Evolutionary conservation across 2,888 invertebrate species (phyloP).

Genomic region (Xestia sexstrigata): DNA sequence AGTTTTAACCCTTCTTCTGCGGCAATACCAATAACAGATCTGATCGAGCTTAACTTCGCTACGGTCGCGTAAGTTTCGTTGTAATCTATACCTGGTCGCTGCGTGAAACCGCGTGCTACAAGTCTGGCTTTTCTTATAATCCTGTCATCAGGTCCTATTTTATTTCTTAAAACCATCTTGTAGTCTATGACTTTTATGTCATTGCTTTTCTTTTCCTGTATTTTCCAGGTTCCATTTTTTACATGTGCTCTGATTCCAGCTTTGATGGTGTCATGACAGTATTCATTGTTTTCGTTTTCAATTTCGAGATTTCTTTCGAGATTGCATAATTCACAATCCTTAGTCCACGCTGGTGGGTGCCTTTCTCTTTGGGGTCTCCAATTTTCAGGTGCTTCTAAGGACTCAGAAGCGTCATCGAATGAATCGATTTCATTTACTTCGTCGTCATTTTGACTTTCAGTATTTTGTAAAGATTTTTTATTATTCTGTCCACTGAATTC

Average conservation of each 20-base stretch:
- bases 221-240: constrained; percentile 1
- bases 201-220: too few species aligned
- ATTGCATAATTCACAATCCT: not conserved
- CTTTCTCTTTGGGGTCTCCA: constrained; percentile 2
- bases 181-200: not conserved
- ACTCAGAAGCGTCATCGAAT: constrained; percentile 2
- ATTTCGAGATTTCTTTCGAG: not conserved
- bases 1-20: too few species aligned
- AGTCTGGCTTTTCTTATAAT: too few species aligned
- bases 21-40: too few species aligned
- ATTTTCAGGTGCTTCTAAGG: not conserved
- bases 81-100: too few species aligned
- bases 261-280: constrained; percentile 1
- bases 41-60: too few species aligned
- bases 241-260: not conserved
- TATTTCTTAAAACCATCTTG: constrained; percentile 10
- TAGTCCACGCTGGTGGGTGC: not conserved
- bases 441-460: not conserved
- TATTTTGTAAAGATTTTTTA: not conserved
- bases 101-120: too few species aligned
- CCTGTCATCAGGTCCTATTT: not conserved
- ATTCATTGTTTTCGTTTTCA: not conserved
- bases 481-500: not conserved
- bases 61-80: too few species aligned
- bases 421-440: not conserved